These are phyloP conservation scores for Amniataba percoides DNA, from an alignment of 2,797 vertebrate genomes.

Conservation along the genomic window DNA sequence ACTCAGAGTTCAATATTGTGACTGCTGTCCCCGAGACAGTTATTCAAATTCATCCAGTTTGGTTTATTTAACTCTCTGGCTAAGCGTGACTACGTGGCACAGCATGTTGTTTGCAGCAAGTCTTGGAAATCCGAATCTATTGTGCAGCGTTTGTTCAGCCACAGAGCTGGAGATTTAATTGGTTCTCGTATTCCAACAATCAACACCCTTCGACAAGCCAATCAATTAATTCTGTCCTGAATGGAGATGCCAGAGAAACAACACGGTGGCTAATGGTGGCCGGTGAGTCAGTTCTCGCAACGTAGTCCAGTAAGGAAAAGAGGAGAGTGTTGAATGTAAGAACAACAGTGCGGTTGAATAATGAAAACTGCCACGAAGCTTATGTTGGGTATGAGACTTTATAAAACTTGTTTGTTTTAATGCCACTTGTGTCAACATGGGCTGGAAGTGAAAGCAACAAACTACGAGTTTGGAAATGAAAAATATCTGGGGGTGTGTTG, in stretches of 20 bases:
- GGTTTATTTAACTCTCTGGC: constrained; percentile 51
- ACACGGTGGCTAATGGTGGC: background rate
- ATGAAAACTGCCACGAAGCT: background rate
- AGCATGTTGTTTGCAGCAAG: constrained; percentile 29
- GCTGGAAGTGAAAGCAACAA: background rate
- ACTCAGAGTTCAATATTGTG: constrained; percentile 49
- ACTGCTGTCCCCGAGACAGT: constrained; percentile 36
- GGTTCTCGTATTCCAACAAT: constrained; percentile 33
- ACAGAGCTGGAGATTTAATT: constrained; percentile 31
- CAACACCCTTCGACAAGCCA: background rate
- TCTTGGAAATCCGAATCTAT: constrained; percentile 36
- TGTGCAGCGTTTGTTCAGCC: constrained; percentile 32
- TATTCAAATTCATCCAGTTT: constrained; percentile 54
- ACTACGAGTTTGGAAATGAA: background rate
- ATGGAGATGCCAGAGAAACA: constrained; percentile 17
- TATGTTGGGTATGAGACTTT: background rate
- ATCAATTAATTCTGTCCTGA: constrained; percentile 24
- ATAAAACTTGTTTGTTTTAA: background rate
- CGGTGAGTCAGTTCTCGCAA: constrained; percentile 12
- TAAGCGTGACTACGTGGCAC: constrained; percentile 31
- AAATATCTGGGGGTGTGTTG: background rate
- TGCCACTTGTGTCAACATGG: background rate
- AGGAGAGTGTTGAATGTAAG: too few species aligned
- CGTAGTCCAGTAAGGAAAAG: background rate
- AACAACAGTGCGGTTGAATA: background rate